Evolutionary conservation across 1,140 invertebrate species (phyloP).

Genomic region (Mycetomoellerius zeteki): DNA sequence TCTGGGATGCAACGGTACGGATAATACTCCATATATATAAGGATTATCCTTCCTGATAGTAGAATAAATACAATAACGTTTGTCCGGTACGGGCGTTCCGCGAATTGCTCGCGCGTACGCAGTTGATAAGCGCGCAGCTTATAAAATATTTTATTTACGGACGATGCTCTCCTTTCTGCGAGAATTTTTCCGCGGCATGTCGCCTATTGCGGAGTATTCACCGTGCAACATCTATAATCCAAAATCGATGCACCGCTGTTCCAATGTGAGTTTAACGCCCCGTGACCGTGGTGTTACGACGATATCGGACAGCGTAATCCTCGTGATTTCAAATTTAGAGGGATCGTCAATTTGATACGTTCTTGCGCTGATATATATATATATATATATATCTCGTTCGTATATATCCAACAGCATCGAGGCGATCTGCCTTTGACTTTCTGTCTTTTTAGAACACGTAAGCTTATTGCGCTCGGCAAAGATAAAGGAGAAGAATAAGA

Average conservation of each 20-base stretch:
- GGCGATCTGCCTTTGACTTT: background rate
- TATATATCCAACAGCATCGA: background rate
- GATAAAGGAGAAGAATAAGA: background rate
- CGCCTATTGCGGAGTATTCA: slow-evolving; percentile 30
- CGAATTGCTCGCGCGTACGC: background rate
- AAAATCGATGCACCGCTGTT: slow-evolving; percentile 57
- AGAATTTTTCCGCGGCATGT: slow-evolving; percentile 6
- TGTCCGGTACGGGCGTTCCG: background rate
- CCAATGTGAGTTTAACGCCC: slow-evolving; percentile 50
- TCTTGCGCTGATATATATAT: background rate
- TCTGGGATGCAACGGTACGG: slow-evolving; percentile 6
- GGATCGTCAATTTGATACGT: slow-evolving; percentile 48
- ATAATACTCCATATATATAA: slow-evolving; percentile 12
- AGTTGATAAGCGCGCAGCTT: slow-evolving; percentile 18
- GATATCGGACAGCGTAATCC: slow-evolving; percentile 45
- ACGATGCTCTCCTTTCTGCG: background rate
- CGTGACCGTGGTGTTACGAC: slow-evolving; percentile 52
- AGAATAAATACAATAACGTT: slow-evolving; percentile 34
- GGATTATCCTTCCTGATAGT: background rate
- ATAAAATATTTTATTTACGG: slow-evolving; percentile 46
- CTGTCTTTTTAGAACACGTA: slow-evolving; percentile 8
- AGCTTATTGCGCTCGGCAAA: background rate
- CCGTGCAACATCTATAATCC: slow-evolving; percentile 56
- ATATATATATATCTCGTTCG: too few species aligned
- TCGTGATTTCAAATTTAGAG: slow-evolving; percentile 49